phyloP scores from a whole-genome alignment of 2,113 vertebrate species.

The Carassius gibelio region DNA sequence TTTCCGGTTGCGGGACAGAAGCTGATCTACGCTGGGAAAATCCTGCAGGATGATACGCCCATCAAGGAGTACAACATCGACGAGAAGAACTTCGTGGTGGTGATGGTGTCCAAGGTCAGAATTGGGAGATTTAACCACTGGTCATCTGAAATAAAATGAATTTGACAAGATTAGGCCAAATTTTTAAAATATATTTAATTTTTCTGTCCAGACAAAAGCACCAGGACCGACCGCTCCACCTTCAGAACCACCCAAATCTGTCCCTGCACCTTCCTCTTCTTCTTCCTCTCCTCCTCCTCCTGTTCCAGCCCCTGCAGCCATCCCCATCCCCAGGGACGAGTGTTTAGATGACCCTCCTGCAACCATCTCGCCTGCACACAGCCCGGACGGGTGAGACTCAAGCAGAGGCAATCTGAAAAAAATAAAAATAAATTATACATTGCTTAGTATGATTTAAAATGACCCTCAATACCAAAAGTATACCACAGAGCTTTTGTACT shows the following conservation, averaged over 20 bases:
- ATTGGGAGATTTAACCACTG: not conserved
- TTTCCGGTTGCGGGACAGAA: constrained; percentile 90
- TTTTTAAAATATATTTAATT: too few species aligned
- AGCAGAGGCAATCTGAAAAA: not conserved
- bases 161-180: too few species aligned
- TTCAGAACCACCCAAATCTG: constrained; percentile 11
- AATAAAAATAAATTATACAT: too few species aligned
- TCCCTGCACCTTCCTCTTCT: not conserved
- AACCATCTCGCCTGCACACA: not conserved
- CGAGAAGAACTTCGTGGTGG: constrained; percentile 90
- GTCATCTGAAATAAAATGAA: too few species aligned
- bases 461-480: too few species aligned
- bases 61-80: constrained; percentile 92
- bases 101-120: constrained; percentile 92
- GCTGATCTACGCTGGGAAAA: constrained; percentile 91
- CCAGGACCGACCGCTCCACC: constrained; percentile 17
- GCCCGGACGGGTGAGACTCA: constrained; percentile 16
- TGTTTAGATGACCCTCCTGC: not conserved
- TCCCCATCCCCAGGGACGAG: not conserved
- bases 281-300: not conserved
- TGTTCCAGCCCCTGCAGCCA: constrained; percentile 35
- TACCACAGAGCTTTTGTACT: not conserved
- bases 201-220: constrained; percentile 43
- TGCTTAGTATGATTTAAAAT: too few species aligned
- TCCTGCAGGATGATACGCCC: constrained; percentile 87